Evolutionary conservation across 2,113 vertebrate genomes (phyloP).

Genomic region (Calonectris borealis): DNA sequence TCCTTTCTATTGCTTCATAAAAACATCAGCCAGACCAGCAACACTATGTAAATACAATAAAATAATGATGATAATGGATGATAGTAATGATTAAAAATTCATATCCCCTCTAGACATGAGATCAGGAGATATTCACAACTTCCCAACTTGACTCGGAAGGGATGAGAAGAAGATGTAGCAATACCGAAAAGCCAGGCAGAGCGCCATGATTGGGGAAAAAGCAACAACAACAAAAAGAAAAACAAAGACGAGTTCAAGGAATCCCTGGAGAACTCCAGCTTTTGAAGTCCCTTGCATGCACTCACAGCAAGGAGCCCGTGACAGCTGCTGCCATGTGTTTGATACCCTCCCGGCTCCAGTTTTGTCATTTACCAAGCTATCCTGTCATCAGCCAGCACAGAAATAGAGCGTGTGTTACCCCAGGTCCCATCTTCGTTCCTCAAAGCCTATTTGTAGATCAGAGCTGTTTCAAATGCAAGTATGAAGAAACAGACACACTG

Average conservation of each 20-base stretch:
- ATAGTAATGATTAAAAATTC: conserved; percentile 31
- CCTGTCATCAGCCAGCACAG: conserved; percentile 5
- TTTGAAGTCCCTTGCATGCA: conserved; percentile 40
- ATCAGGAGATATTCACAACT: not conserved
- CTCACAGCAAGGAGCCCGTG: not conserved
- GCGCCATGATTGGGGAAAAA: not conserved
- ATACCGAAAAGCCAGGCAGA: not conserved
- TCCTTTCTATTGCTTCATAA: not conserved
- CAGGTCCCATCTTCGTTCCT: not conserved
- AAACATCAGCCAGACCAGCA: not conserved
- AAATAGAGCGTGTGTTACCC: not conserved
- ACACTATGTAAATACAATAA: not conserved
- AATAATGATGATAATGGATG: conserved; percentile 8
- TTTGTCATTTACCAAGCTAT: conserved; percentile 18
- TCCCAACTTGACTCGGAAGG: not conserved
- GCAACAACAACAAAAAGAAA: conserved; percentile 17
- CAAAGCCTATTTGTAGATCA: not conserved
- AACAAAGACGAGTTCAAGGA: conserved; percentile 1
- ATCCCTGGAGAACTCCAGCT: conserved; percentile 39
- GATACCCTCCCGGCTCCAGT: not conserved
- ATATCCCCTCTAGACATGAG: not conserved
- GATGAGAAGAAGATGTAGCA: not conserved
- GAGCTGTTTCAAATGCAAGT: not conserved
- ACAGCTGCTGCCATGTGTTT: conserved; percentile 14
- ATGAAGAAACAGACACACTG: not conserved